Percentiles rank a stretch among this genome's conserved stretches.
Conservation (phyloP, 2,888 invertebrate genomes). For the Lysandra bellargus region DNA sequence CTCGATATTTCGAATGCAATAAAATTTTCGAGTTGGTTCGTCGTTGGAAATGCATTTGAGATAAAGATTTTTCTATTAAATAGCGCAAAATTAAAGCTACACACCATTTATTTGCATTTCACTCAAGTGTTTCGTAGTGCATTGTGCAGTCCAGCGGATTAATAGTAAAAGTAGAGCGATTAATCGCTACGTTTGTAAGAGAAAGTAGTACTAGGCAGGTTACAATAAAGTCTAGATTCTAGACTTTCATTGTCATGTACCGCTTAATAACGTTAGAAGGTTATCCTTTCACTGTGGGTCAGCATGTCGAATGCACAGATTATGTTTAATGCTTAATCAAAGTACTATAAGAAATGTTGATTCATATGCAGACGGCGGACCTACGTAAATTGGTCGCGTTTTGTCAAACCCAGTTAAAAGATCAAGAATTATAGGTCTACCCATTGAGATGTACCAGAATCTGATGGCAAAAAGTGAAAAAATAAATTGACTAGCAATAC, state of each 20-base stretch:
- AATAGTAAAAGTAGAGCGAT: constrained; percentile 28
- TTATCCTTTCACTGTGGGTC: constrained; percentile 32
- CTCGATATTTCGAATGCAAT: neutral
- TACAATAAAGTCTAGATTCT: constrained; percentile 20
- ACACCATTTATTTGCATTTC: neutral
- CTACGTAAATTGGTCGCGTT: too few species aligned
- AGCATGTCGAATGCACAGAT: neutral
- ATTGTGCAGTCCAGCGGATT: constrained; percentile 11
- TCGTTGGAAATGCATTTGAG: neutral
- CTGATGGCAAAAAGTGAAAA: too few species aligned
- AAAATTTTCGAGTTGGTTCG: neutral
- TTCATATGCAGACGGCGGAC: too few species aligned
- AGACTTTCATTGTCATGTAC: constrained; percentile 28
- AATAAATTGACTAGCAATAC: too few species aligned
- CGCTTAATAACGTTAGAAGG: constrained; percentile 8
- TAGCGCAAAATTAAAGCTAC: neutral
- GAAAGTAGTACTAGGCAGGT: constrained; percentile 20
- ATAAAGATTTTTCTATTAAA: neutral
- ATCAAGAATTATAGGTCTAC: too few species aligned
- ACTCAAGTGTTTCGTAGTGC: neutral
- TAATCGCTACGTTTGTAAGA: constrained; percentile 17
- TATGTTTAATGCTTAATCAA: neutral
- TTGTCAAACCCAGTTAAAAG: too few species aligned
- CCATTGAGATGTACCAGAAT: too few species aligned
- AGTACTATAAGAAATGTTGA: neutral